Base-by-base conservation (phyloP, 1,140 invertebrate species). In the Leptinotarsa undecemlineata region DNA sequence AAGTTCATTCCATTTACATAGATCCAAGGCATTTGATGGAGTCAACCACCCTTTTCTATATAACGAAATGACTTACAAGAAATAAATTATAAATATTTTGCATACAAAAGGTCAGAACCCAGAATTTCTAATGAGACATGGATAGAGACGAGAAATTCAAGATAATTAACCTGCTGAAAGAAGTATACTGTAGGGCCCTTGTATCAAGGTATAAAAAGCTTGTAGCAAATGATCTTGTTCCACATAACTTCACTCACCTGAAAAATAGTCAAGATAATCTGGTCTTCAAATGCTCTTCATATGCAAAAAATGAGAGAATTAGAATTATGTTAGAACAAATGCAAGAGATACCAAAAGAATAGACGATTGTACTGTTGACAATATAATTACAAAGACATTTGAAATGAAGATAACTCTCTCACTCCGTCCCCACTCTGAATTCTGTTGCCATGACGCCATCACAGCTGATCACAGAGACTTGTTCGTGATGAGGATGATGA, bases 341-440 rank as follows among this genome's bases (percentile, higher is more conserved):
- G 19, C 23, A 71, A 48, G 76, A 81, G 33, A 69, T 82, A 68
- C 81, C 81, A 3, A 73, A 76, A 77, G 74, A 82, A 72, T 81
- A 80, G 81, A 81, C 77, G 51, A 62, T 81, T 69, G 66, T 81
- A 26, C 81, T 81, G 66, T 48, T 82, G 33, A 81, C 81, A 48
- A 3, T 76, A 79, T 72, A 78, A 71, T 73, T 26, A 70, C 8
- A 51, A 71, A 72, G 77, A 81, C 61, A 60, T 69, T 63, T 11
- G 70, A 4, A 78, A 79, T 72, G 57, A 76, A 17, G 61, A 77
- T 74, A 13, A 23, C 8, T n/a, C n/a, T n/a, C n/a, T n/a, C n/a
- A n/a, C n/a, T n/a, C n/a, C n/a, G n/a, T n/a, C n/a, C n/a, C n/a
- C n/a, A n/a, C n/a, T n/a, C n/a, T n/a, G n/a, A n/a, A n/a, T n/a